Evolutionary conservation across 2,797 vertebrate genomes (phyloP), one percentile per base, ranked within the genome.

Genomic region (Myotis planiceps): DNA sequence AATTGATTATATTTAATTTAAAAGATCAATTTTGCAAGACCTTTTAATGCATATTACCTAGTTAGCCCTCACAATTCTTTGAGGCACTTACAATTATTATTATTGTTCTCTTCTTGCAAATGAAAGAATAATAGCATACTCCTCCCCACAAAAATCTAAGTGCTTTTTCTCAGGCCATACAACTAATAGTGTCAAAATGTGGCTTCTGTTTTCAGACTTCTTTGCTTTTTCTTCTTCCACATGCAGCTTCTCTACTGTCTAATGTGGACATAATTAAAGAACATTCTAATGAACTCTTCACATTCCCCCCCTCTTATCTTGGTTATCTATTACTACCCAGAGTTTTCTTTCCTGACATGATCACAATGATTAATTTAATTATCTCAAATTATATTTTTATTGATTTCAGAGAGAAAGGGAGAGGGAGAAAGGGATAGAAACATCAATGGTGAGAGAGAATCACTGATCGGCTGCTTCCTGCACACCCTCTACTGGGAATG

Each of bases 261-360:
- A 65, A 21, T n/a, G 45, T 25, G 47, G 82, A 78, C 12, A 23
- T 19, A 53, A 58, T 7, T 32, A 14, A 89, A 83, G 55, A 85
- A 34, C 37, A n/a, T 42, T 74, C 14, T 18, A 53, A 27, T 14
- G 16, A 69, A 32, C 37, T n/a, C 3, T 47, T 72, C 32, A 47
- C 29, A 18, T 55, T 91, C 37, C 34, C 19, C 0, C 18, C 39
- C 9, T 19, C 71, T 10, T 29, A 60, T 86, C 69, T 93, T 42
- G 6, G 15, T 79, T 94, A 45, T 83, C n/a, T 66, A 27, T 42
- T 75, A 47, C 29, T 34, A 69, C 10, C 42, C 60, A 69, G 80
- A 45, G 12, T 92, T 96, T 69, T 82, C 45, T 78, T 74, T 21
- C 68, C 69, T 75, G 72, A 85, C 74, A 90, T 63, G 58, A 47